Conservation (phyloP, 2,888 invertebrate species). For the Machimus rusticus region DNA sequence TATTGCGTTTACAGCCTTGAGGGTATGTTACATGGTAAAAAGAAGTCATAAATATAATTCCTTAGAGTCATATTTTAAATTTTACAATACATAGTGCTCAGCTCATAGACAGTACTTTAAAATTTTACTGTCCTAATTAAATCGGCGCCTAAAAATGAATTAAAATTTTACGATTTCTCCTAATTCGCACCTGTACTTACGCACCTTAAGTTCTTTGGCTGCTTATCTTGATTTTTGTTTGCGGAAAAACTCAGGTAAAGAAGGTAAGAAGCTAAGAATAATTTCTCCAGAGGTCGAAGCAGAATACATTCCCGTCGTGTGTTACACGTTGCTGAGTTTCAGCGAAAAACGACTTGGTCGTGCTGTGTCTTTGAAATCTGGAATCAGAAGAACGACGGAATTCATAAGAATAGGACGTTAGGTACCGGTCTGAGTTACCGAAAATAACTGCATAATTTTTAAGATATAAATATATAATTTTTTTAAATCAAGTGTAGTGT, state of each 20-base stretch:
- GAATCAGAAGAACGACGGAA: conserved; percentile 61
- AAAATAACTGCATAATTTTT: conserved; percentile 22
- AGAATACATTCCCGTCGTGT: not conserved
- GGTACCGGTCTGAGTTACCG: conserved; percentile 16
- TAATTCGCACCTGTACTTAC: not conserved
- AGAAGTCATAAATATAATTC: not conserved
- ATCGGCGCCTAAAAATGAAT: not conserved
- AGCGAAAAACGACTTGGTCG: not conserved
- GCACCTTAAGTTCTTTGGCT: not conserved
- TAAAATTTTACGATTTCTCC: not conserved
- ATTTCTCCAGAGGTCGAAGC: not conserved
- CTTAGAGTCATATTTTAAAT: not conserved
- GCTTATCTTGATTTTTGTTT: not conserved
- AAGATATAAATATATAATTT: not conserved
- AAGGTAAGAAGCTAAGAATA: conserved; percentile 23
- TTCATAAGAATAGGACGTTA: conserved; percentile 57
- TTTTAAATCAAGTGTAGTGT: not conserved
- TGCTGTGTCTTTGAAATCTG: not conserved
- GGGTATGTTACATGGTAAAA: not conserved
- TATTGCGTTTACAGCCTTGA: too few species aligned
- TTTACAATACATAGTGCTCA: not conserved
- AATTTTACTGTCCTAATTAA: not conserved
- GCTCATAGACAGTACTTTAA: not conserved
- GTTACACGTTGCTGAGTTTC: not conserved
- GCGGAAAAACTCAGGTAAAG: not conserved